Evolutionary conservation across 1,140 invertebrate species (phyloP).

Genomic region (Tetragnatha versicolor): DNA sequence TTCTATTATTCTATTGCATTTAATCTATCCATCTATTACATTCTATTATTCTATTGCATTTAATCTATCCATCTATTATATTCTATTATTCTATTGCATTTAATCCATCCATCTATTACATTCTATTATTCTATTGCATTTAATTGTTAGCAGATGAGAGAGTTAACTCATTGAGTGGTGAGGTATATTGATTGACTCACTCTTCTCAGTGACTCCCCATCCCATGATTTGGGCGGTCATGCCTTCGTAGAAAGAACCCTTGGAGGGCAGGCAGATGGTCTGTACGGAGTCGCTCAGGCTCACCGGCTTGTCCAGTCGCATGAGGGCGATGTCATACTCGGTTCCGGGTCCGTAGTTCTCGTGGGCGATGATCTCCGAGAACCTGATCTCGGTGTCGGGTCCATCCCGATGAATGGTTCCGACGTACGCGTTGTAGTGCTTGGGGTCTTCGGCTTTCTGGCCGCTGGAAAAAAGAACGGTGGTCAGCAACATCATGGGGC

Average conservation of each 20-base stretch:
- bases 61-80: no score
- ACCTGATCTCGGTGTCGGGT: constrained; percentile 24
- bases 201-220: constrained; percentile 71
- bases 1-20: no score
- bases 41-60: no score
- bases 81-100: no score
- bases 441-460: constrained; percentile 14
- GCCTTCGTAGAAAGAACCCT: constrained; percentile 58
- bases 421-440: constrained; percentile 27
- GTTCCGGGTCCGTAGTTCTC: constrained; percentile 11
- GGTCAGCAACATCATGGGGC: not conserved
- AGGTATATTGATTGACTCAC: no score
- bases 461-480: not conserved
- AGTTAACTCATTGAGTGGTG: no score
- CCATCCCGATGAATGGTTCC: constrained; percentile 29
- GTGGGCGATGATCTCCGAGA: constrained; percentile 27
- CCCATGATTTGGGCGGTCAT: constrained; percentile 78
- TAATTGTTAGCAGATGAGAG: no score
- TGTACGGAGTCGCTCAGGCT: constrained; percentile 56
- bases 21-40: no score
- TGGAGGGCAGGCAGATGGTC: constrained; percentile 61
- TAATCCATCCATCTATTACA: no score
- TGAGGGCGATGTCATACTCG: constrained; percentile 71
- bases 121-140: no score
- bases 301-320: constrained; percentile 80